Conservation (phyloP, 1,140 invertebrate species). For the Forficula auricularia region DNA sequence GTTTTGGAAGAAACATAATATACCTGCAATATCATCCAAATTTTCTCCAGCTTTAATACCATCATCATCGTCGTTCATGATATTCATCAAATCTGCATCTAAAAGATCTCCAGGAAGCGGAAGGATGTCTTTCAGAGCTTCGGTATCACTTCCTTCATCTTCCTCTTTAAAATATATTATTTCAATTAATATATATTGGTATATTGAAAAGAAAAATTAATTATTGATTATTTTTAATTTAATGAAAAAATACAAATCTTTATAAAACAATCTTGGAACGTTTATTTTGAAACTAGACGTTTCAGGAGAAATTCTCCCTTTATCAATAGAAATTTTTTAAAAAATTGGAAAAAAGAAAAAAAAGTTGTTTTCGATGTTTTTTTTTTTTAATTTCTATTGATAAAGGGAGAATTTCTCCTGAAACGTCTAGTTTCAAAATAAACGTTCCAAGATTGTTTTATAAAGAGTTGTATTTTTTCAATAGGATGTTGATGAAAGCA, state of each 20-base stretch:
- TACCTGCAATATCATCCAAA: slow-evolving; percentile 17
- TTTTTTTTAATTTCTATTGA: no score
- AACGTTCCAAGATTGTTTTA: no score
- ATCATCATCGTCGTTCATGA: slow-evolving; percentile 49
- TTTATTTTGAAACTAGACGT: no score
- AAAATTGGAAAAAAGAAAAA: no score
- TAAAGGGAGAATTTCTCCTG: no score
- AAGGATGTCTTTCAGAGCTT: slow-evolving; percentile 48
- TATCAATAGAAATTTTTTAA: no score
- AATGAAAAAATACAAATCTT: not conserved
- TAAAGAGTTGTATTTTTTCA: no score
- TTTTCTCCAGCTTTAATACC: slow-evolving; percentile 20
- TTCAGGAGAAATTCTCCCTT: no score
- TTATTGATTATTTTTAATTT: not conserved
- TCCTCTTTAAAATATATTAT: slow-evolving; percentile 28
- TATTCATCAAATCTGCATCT: slow-evolving; percentile 53
- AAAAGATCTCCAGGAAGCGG: slow-evolving; percentile 45
- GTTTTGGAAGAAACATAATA: no score
- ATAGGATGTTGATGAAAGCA: no score
- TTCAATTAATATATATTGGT: slow-evolving; percentile 1
- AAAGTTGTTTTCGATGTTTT: no score
- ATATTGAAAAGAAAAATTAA: not conserved
- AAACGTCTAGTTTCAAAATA: no score
- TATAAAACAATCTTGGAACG: not conserved
- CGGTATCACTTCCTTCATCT: slow-evolving; percentile 38